These are phyloP conservation scores for Smittia sp. DNA, from an alignment of 2,888 invertebrate species.

Conservation along the genomic window DNA sequence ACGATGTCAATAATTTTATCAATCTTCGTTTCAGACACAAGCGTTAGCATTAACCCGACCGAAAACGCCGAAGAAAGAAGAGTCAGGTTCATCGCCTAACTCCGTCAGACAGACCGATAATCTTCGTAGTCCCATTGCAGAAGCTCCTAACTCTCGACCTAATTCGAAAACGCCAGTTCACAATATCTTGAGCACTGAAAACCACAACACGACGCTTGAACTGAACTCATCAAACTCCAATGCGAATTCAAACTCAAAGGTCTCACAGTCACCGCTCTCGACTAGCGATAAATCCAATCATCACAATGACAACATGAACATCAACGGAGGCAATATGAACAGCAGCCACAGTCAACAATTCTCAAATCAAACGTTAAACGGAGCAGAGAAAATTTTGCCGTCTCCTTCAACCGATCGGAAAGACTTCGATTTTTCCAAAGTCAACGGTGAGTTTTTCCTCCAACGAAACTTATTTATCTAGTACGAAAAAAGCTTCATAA, in stretches of 20 bases:
- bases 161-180: slow-evolving; percentile 29
- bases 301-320: slow-evolving; percentile 35
- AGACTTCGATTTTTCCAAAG: slow-evolving; percentile 54
- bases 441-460: slow-evolving; percentile 55
- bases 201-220: not conserved
- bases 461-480: too few species aligned
- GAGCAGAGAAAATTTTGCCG: slow-evolving; percentile 49
- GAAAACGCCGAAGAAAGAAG: slow-evolving; percentile 55
- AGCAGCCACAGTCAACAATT: slow-evolving; percentile 47
- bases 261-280: slow-evolving; percentile 19
- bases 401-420: slow-evolving; percentile 50
- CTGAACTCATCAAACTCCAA: slow-evolving; percentile 28
- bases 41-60: slow-evolving; percentile 64
- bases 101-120: slow-evolving; percentile 25
- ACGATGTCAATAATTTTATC: slow-evolving; percentile 27
- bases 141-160: slow-evolving; percentile 16
- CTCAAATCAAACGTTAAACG: slow-evolving; percentile 35
- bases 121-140: slow-evolving; percentile 31
- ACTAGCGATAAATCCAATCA: slow-evolving; percentile 27
- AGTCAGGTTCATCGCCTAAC: slow-evolving; percentile 49
- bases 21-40: slow-evolving; percentile 57
- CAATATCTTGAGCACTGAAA: not conserved
- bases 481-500: too few species aligned
- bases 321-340: slow-evolving; percentile 48
- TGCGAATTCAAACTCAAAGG: slow-evolving; percentile 27